A percentile compares a stretch with the other conserved stretches of the same genome.
phyloP scores from a whole-genome alignment of 2,888 invertebrate genomes.

The Tetheella fluctuosa region DNA sequence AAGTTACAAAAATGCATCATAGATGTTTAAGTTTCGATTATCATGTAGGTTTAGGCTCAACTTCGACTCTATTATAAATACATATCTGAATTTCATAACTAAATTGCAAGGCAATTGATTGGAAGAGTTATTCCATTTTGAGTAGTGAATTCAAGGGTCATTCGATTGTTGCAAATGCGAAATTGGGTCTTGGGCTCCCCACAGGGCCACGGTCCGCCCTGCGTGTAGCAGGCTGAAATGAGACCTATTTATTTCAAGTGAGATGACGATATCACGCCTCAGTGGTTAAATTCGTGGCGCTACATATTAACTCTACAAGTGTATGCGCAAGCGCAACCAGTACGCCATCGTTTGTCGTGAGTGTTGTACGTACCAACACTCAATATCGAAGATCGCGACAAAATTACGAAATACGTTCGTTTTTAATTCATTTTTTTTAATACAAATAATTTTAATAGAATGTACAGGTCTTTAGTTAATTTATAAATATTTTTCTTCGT shows the following conservation, averaged over 20 bases:
- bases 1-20: no score
- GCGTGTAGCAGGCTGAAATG: background rate
- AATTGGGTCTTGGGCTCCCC: background rate
- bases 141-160: background rate
- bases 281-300: constrained; percentile 13
- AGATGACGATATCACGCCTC: constrained; percentile 10
- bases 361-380: constrained; percentile 4
- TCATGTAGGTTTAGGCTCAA: no score
- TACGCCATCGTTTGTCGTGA: constrained; percentile 12
- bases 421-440: background rate
- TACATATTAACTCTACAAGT: background rate
- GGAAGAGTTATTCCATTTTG: background rate
- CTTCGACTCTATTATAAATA: no score
- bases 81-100: background rate
- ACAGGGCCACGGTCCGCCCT: background rate
- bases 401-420: background rate
- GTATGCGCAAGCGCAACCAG: constrained; percentile 11
- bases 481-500: background rate
- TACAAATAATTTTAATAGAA: background rate
- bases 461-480: background rate
- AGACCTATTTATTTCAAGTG: background rate
- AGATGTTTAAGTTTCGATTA: no score
- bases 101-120: background rate
- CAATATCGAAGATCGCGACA: background rate
- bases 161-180: background rate